phyloP scores from a whole-genome alignment of 2,797 vertebrate genomes.

The Prionace glauca region DNA sequence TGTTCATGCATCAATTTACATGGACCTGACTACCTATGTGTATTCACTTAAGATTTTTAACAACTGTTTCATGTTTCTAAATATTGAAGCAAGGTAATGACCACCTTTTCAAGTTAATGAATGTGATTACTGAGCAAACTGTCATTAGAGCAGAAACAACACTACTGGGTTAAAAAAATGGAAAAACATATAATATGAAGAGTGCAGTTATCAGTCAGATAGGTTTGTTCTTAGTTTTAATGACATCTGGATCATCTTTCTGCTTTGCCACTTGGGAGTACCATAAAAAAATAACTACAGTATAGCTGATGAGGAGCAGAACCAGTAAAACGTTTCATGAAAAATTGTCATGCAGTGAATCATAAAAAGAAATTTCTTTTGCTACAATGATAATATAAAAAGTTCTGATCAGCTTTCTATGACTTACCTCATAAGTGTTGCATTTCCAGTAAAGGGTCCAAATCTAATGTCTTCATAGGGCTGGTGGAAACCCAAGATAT shows the following conservation, averaged over 20 bases:
- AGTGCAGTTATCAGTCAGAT: background rate
- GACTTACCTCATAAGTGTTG: constrained; percentile 86
- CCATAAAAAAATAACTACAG: background rate
- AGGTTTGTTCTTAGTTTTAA: background rate
- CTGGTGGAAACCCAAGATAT: constrained; percentile 92
- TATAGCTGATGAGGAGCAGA: background rate
- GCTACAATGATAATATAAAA: background rate
- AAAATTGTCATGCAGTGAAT: background rate
- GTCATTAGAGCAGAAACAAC: background rate
- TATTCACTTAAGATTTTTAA: background rate
- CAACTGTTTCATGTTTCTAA: background rate
- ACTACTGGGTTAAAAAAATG: background rate
- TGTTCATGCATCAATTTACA: background rate
- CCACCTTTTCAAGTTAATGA: background rate
- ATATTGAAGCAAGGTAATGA: background rate
- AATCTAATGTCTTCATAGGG: constrained; percentile 98
- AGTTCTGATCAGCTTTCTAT: background rate
- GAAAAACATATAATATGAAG: background rate
- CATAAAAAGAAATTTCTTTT: background rate
- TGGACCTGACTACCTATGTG: background rate
- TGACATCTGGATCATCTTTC: background rate
- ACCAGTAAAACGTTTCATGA: background rate
- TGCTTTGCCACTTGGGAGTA: background rate
- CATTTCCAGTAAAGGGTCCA: constrained; percentile 95
- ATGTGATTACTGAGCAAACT: background rate